Evolutionary conservation across 2,888 invertebrate genomes (phyloP), one percentile per base, ranked within the genome.

Genomic region (Camponotus fellah): DNA sequence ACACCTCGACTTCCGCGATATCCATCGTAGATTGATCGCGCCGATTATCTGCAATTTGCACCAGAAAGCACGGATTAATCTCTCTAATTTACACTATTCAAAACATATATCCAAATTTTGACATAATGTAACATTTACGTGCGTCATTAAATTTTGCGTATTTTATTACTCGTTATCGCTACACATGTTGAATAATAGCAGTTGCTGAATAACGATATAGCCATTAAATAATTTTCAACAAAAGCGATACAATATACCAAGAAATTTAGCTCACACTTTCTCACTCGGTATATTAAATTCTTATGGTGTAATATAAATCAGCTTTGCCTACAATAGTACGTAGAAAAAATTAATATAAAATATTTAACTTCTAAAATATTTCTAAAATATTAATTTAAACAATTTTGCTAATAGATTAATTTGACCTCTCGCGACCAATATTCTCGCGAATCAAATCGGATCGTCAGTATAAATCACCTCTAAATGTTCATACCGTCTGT

Each of bases 41-140:
- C 56, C 68, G 86, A 86, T 86, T 86, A 81, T 66, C 62, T 64
- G 84, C 80, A 75, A 85, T 87, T 83, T 83, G 64, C 83, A 68
- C 80, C 82, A 34, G 65, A 53, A 76, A 79, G 83, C 64, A 81
- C 40, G 76, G 75, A 84, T 85, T 84, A 75, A 26, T 26, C 58
- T 69, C 37, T 80, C 62, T 68, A 75, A 84, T 69, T 43, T 58
- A 14, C 43, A 14, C 0, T 8, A 12, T n/a, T 53, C 3, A 32
- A 43, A 53, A 32, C 3, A 21, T 17, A 69, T 17, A 40, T 37
- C 32, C n/a, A 5, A 71, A 71, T 21, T 46, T 58, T 12, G 17
- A 66, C 26, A 5, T 40, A 14, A 43, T 6, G 62, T 46, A 65
- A 76, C 12, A 56, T 32, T 43, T 58, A 34, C 9, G 9, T 6